Evolutionary conservation across 2,113 vertebrate genomes (phyloP), one percentile per base, ranked within the genome.

Genomic region (Pollimyrus isidori): DNA sequence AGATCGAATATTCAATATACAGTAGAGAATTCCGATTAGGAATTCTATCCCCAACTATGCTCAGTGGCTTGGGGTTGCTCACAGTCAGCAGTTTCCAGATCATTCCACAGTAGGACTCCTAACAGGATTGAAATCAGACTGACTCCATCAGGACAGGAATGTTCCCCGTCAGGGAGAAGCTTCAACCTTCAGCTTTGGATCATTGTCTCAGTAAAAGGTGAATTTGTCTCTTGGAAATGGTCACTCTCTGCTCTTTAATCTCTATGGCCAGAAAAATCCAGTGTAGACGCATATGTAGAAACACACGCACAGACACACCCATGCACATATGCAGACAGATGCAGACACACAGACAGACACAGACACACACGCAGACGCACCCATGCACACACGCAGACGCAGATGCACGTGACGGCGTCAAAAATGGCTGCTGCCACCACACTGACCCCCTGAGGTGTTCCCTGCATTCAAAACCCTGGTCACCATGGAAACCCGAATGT

Each of bases 401-500:
- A 83, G 21, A 26, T 23, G 10, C 4, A 86, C 49, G 19, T 6
- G 21, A 50, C n/a, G 15, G 13, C 10, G 19, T 30, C 26, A 50
- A 82, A 82, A 73, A 45, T 10, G 80, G 80, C 35, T 30, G 80
- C 69, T 42, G 88, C 48, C 26, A 17, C 65, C 23, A 19, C 35
- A 48, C 52, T 50, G 45, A 87, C 85, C 89, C 89, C 62, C 84
- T 42, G 53, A 65, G 35, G 56, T 7, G 26, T 48, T 83, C 15
- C n/a, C 19, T 52, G 82, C 56, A 62, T 89, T 52, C 26, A 49
- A 46, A 89, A 73, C 30, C 52, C 58, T 7, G 1, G 65, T 89
- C 62, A 15, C 89, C 89, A 89, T 89, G 62, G 89, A 85, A 53
- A 89, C 89, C 80, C 19, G 15, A 89, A 53, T 7, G 58, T 88